Evolutionary conservation across 1,140 invertebrate genomes (phyloP).

Genomic region (Zophobas atratus): DNA sequence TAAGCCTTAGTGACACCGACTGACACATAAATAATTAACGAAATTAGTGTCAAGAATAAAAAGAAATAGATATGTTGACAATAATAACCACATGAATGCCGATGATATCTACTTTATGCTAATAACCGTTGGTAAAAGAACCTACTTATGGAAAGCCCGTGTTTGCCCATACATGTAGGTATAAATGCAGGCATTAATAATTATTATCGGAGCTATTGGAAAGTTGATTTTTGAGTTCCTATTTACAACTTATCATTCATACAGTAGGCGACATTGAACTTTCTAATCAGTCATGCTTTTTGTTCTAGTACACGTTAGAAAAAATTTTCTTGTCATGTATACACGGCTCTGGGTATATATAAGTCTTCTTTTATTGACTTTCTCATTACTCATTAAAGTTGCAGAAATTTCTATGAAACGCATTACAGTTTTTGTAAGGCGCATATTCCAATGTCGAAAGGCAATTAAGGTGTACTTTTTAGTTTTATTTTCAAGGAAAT

Average conservation of each 20-base stretch:
- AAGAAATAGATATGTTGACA: constrained; percentile 17
- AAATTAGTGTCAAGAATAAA: constrained; percentile 28
- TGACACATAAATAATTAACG: constrained; percentile 20
- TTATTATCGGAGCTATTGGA: constrained; percentile 26
- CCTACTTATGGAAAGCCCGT: constrained; percentile 6
- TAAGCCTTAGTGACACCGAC: neutral
- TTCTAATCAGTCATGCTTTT: constrained; percentile 18
- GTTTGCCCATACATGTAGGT: neutral
- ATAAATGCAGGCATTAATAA: no score
- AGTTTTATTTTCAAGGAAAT: neutral
- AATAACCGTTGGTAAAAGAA: constrained; percentile 4
- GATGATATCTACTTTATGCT: constrained; percentile 6
- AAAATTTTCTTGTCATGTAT: constrained; percentile 7
- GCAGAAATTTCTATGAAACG: neutral
- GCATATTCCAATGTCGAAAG: neutral
- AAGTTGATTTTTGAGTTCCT: constrained; percentile 1
- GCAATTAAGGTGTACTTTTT: neutral
- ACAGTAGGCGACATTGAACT: constrained; percentile 21
- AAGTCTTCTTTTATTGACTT: constrained; percentile 21
- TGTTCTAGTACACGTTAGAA: no score
- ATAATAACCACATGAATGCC: constrained; percentile 9
- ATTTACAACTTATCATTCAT: constrained; percentile 27
- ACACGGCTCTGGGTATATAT: constrained; percentile 3
- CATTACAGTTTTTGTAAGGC: constrained; percentile 9
- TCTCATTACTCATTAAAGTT: constrained; percentile 16